These are phyloP conservation scores for Apostichopus parvimensis DNA, from an alignment of 35 echinoderm and acorn worm species.

Conservation along the genomic window DNA sequence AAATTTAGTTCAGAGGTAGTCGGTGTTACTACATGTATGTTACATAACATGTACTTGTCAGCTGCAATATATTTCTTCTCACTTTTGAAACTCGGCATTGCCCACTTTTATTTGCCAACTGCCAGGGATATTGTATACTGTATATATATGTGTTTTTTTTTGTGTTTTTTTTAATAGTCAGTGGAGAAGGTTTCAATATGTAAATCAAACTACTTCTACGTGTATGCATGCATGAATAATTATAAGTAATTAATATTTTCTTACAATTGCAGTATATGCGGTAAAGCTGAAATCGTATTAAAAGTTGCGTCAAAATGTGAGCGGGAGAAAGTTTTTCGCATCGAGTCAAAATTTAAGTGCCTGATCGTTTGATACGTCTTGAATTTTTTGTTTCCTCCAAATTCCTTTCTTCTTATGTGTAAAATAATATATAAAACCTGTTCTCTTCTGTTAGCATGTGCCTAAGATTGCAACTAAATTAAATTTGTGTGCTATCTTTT, in stretches of 20 bases:
- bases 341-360: background rate
- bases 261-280: no score
- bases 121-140: background rate
- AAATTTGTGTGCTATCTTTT: no score
- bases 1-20: background rate
- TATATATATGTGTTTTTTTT: background rate
- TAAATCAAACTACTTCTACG: background rate
- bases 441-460: no score
- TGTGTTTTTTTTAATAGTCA: background rate
- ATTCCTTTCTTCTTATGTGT: no score
- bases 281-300: no score
- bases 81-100: background rate
- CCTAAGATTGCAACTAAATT: no score
- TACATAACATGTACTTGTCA: background rate
- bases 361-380: background rate
- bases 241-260: no score
- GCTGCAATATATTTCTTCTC: background rate
- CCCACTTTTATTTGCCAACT: background rate
- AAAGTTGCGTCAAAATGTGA: background rate
- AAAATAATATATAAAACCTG: no score
- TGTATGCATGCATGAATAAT: no score
- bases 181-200: background rate
- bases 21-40: background rate
- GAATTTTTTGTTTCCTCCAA: no score
- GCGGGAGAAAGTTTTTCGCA: background rate